phyloP scores from a whole-genome alignment of 2,888 invertebrate genomes.

The Microplitis manilae region DNA sequence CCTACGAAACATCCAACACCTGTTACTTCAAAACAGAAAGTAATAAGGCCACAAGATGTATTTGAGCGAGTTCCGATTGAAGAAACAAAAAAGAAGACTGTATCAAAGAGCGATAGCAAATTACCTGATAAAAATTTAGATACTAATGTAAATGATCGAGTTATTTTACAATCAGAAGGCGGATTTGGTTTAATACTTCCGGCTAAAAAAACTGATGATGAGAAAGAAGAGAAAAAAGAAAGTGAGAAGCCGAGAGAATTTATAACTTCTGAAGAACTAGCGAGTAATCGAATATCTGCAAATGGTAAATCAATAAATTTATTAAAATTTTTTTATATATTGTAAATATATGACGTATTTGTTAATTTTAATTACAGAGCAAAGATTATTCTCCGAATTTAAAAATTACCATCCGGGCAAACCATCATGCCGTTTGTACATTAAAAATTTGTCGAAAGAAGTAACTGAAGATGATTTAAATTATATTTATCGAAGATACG shows the following conservation, averaged over 20 bases:
- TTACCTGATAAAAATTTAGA: conserved; percentile 50
- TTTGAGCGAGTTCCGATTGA: conserved; percentile 73
- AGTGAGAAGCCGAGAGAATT: conserved; percentile 61
- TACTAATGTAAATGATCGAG: conserved; percentile 35
- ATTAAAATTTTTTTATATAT: conserved; percentile 8
- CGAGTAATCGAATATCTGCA: conserved; percentile 79
- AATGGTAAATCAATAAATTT: conserved; percentile 70
- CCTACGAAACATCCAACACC: conserved; percentile 71
- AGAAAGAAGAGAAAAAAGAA: conserved; percentile 55
- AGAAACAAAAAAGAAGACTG: conserved; percentile 72
- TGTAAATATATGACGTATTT: conserved; percentile 28
- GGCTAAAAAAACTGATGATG: conserved; percentile 57
- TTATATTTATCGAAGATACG: conserved; percentile 82
- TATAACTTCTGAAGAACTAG: conserved; percentile 79
- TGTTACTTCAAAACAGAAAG: conserved; percentile 57
- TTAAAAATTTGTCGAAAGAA: conserved; percentile 91
- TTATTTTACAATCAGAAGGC: conserved; percentile 52
- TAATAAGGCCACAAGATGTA: conserved; percentile 73
- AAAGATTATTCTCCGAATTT: conserved; percentile 83
- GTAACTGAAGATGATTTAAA: conserved; percentile 83
- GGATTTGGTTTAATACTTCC: conserved; percentile 68
- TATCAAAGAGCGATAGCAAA: conserved; percentile 72
- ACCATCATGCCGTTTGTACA: conserved; percentile 88
- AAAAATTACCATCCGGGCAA: conserved; percentile 89
- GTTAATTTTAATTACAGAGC: conserved; percentile 72